Conservation (phyloP, 2,797 vertebrate genomes). For the Cyprinella venusta region DNA sequence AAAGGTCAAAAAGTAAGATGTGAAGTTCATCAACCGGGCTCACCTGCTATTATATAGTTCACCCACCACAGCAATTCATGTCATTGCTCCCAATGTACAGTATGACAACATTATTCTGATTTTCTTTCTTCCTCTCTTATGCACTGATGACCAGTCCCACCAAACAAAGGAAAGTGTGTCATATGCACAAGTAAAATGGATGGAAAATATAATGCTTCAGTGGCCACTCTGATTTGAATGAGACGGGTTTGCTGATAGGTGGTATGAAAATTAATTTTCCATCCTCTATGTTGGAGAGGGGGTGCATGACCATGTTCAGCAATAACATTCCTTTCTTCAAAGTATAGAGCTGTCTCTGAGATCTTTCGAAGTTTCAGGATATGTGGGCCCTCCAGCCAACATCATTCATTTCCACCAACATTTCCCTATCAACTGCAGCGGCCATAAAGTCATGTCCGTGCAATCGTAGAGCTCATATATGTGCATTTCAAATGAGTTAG, state of each 20-base stretch:
- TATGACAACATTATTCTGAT: conserved; percentile 15
- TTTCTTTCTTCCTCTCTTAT: conserved; percentile 4
- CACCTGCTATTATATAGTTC: background rate
- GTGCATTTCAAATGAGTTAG: conserved; percentile 33
- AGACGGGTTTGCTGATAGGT: conserved; percentile 61
- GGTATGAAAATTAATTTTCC: conserved; percentile 71
- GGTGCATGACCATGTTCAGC: conserved; percentile 25
- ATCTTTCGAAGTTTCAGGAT: conserved; percentile 33
- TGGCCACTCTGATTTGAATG: conserved; percentile 70
- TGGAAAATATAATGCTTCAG: conserved; percentile 66
- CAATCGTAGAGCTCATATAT: conserved; percentile 19
- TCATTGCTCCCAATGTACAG: background rate
- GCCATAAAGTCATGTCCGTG: conserved; percentile 20
- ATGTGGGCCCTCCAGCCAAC: conserved; percentile 23
- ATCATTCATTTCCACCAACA: conserved; percentile 32
- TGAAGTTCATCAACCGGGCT: background rate
- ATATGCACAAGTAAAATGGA: conserved; percentile 56
- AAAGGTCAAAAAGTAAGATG: conserved; percentile 12
- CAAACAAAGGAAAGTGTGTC: conserved; percentile 54
- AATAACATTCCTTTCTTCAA: conserved; percentile 15
- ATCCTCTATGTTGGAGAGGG: conserved; percentile 53
- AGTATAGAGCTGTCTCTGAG: background rate
- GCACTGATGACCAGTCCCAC: conserved; percentile 13
- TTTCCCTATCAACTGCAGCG: conserved; percentile 33
- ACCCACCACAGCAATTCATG: background rate